Base-by-base conservation (phyloP, 2,113 vertebrate genomes). In the Urocolius indicus region DNA sequence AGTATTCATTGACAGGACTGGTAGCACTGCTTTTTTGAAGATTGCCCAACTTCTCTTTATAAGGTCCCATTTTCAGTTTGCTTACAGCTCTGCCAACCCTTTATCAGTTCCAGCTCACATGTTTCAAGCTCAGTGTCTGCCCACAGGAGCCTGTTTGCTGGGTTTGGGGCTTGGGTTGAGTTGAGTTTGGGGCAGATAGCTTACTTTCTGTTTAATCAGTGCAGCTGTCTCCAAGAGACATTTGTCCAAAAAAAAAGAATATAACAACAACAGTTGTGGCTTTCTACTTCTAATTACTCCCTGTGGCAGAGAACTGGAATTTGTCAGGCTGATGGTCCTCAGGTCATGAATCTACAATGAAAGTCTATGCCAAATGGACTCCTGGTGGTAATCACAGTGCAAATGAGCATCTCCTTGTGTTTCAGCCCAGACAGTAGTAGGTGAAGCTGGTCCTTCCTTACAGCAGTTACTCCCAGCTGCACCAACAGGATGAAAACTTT, bases 1-100 rank as follows among this genome's bases (percentile, higher is more conserved):
- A 88, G 48, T 86, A 88, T 49, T 91, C 85, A 91, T 77, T 95
- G 90, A 63, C 94, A 94, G 82, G 95, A 96, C 95, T 94, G 87
- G 93, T 96, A 96, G 87, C 79, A 77, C 96, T 61, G 68, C 94
- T 95, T 90, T 83, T 94, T 65, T 82, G 30, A 83, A 86, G 75
- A 74, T 96, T 94, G 82, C 93, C 71, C 85, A 93, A 96, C 85
- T 93, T 86, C 75, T 95, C 82, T 88, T 93, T 89, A 72, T 90
- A 92, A 94, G 55, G 36, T 76, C 75, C 72, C 21, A 87, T 94
- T 91, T 94, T 95, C 79, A 95, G 75, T 86, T 90, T 94, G 62
- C 77, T 94, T 66, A 59, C 71, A 80, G 75, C 74, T 91, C 61
- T 94, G 90, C 90, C 93, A 96, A 45, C 9, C 20, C 45, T 87